A percentile compares a stretch with the other conserved stretches of the same genome.
phyloP scores from a whole-genome alignment of 1,140 invertebrate species.

The Coelopa frigida region DNA sequence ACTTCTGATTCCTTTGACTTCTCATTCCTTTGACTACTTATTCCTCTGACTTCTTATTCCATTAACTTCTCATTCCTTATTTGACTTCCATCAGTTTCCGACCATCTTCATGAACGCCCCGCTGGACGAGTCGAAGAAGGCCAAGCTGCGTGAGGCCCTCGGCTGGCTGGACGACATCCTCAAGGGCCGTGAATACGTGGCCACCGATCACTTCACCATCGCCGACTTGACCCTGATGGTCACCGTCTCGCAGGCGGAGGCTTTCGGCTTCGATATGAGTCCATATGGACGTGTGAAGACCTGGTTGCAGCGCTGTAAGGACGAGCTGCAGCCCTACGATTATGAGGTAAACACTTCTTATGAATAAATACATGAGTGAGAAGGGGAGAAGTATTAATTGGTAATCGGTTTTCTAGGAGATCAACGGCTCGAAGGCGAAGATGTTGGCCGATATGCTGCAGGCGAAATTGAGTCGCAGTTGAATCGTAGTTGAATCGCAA shows the following conservation, averaged over 20 bases:
- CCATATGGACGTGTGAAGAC: slow-evolving; percentile 26
- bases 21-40: neutral
- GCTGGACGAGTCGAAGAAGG: slow-evolving; percentile 46
- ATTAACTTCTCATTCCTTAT: too few species aligned
- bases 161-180: slow-evolving; percentile 34
- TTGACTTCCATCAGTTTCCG: slow-evolving; percentile 44
- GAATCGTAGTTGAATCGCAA: too few species aligned
- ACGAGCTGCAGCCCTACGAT: slow-evolving; percentile 31
- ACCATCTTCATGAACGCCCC: slow-evolving; percentile 39
- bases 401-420: slow-evolving; percentile 26
- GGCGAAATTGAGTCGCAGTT: too few species aligned
- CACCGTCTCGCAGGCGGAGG: slow-evolving; percentile 43
- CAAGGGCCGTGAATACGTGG: slow-evolving; percentile 33
- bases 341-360: slow-evolving; percentile 25
- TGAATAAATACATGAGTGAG: neutral
- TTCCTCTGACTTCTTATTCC: too few species aligned
- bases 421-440: slow-evolving; percentile 37
- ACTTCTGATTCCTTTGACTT: neutral
- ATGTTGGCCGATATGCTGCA: slow-evolving; percentile 41
- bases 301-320: slow-evolving; percentile 37
- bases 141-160: slow-evolving; percentile 44
- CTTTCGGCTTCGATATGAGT: slow-evolving; percentile 32
- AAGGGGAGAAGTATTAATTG: too few species aligned
- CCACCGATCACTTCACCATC: slow-evolving; percentile 49
- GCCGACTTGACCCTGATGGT: slow-evolving; percentile 49